These are phyloP conservation scores for Mormoops blainvillei DNA, from an alignment of 2,113 vertebrate species.

Conservation along the genomic window DNA sequence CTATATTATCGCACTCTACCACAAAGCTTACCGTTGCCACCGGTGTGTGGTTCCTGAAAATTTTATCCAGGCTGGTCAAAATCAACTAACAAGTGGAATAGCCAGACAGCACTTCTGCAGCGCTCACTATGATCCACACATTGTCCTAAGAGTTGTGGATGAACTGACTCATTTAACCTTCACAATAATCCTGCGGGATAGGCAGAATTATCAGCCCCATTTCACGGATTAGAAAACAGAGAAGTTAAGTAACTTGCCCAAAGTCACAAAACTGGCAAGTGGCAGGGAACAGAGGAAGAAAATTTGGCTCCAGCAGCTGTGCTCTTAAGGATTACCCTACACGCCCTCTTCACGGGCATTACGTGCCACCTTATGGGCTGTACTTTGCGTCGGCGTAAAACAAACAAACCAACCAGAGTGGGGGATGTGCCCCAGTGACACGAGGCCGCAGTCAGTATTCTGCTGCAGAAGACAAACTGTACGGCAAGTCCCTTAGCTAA, in stretches of 20 bases:
- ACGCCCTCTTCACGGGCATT: neutral
- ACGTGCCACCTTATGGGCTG: neutral
- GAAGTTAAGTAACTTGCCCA: neutral
- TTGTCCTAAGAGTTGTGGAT: neutral
- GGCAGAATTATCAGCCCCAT: neutral
- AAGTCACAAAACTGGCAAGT: neutral
- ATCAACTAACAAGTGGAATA: neutral
- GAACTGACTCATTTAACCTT: neutral
- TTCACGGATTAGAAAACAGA: neutral
- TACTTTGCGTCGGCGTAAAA: neutral
- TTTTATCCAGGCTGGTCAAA: neutral
- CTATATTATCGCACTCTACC: neutral
- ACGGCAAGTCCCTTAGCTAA: neutral
- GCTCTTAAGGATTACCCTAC: neutral
- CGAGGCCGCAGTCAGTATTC: neutral
- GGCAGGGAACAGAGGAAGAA: neutral
- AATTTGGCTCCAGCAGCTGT: neutral
- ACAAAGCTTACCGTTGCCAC: neutral
- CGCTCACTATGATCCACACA: neutral
- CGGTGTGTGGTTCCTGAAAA: neutral
- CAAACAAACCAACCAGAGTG: neutral
- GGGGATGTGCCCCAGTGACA: neutral
- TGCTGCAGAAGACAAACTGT: neutral
- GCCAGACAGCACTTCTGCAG: neutral
- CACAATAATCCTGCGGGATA: neutral